phyloP scores from a whole-genome alignment of 2,797 vertebrate genomes.

The Pseudomugil tenellus region DNA sequence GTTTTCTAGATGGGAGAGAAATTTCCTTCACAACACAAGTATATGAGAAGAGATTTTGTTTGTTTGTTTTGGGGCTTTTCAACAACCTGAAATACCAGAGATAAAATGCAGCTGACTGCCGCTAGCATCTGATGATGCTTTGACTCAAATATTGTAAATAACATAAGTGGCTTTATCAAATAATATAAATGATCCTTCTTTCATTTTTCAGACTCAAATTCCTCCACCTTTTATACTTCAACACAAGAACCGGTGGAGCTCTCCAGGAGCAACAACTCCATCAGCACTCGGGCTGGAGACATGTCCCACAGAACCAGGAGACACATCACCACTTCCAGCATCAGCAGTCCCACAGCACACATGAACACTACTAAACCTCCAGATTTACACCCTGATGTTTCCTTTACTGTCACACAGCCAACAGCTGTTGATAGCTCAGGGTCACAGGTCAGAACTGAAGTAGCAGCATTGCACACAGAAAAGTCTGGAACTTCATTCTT shows the following conservation, averaged over 20 bases:
- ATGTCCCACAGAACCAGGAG: conserved; percentile 13
- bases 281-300: conserved; percentile 6
- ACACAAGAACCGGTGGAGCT: conserved; percentile 21
- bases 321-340: conserved; percentile 10
- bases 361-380: conserved; percentile 23
- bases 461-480: background rate
- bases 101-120: too few species aligned
- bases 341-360: conserved; percentile 3
- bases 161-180: too few species aligned
- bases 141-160: too few species aligned
- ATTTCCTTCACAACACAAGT: too few species aligned
- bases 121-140: too few species aligned
- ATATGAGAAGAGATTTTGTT: too few species aligned
- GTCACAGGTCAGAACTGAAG: conserved; percentile 1
- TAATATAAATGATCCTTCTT: background rate
- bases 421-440: background rate
- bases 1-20: too few species aligned
- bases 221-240: conserved; percentile 36
- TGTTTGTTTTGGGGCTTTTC: too few species aligned
- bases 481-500: background rate
- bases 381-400: conserved; percentile 1
- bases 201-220: conserved; percentile 49
- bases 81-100: too few species aligned
- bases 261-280: background rate
- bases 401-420: conserved; percentile 16